Evolutionary conservation across 2,888 invertebrate genomes (phyloP).

Genomic region (Prostheceraeus crozeri): DNA sequence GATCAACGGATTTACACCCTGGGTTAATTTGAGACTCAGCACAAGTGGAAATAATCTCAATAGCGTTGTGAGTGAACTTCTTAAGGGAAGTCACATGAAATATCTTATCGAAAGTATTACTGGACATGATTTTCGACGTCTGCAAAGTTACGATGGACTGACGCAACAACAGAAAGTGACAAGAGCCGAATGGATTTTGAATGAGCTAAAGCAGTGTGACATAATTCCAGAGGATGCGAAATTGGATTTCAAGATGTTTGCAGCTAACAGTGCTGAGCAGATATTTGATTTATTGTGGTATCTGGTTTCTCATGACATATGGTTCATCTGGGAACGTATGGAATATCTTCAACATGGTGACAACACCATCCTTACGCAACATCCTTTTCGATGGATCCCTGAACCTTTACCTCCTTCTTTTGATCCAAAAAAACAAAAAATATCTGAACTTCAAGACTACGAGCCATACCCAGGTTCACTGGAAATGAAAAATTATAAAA

Average conservation of each 20-base stretch:
- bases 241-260: constrained; percentile 37
- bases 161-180: constrained; percentile 53
- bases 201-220: constrained; percentile 50
- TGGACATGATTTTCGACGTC: constrained; percentile 47
- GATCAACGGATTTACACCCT: constrained; percentile 54
- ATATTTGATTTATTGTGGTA: constrained; percentile 55
- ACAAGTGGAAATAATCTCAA: constrained; percentile 50
- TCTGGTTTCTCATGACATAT: constrained; percentile 53
- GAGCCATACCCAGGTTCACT: constrained; percentile 48
- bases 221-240: constrained; percentile 3
- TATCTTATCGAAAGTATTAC: constrained; percentile 52
- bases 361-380: constrained; percentile 48
- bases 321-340: constrained; percentile 55
- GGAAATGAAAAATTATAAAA: constrained; percentile 51
- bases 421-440: no score
- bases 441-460: constrained; percentile 38
- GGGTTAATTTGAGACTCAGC: constrained; percentile 53
- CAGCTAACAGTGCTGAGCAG: constrained; percentile 44
- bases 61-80: constrained; percentile 53
- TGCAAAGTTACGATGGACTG: constrained; percentile 53
- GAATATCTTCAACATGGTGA: constrained; percentile 52
- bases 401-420: constrained; percentile 50
- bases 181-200: constrained; percentile 52
- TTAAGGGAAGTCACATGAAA: constrained; percentile 53
- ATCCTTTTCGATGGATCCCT: constrained; percentile 55